Evolutionary conservation across 1,140 invertebrate genomes (phyloP).

Genomic region (Trichoplusia ni): DNA sequence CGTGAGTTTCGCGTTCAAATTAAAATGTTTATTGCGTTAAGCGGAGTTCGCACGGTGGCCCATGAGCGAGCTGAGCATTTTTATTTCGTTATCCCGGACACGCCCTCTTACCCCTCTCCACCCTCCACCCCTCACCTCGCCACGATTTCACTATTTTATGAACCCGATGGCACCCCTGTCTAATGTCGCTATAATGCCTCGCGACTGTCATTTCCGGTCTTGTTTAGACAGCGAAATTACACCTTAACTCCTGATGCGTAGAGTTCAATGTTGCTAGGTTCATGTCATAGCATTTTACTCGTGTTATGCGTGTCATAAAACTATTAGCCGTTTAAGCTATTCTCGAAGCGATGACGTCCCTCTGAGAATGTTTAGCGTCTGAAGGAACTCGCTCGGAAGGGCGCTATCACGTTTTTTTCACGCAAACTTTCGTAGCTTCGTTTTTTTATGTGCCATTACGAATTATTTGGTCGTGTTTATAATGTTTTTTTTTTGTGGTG

Average conservation of each 20-base stretch:
- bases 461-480: constrained; percentile 69
- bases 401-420: constrained; percentile 65
- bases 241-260: constrained; percentile 45
- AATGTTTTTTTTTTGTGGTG: constrained; percentile 60
- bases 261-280: constrained; percentile 42
- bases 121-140: constrained; percentile 41
- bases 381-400: constrained; percentile 56
- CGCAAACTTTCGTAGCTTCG: constrained; percentile 52
- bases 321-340: constrained; percentile 80
- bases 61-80: constrained; percentile 62
- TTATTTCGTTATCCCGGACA: constrained; percentile 75
- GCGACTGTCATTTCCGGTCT: constrained; percentile 70
- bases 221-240: constrained; percentile 32
- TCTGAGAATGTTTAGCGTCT: constrained; percentile 62
- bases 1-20: constrained; percentile 79
- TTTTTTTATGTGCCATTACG: constrained; percentile 72
- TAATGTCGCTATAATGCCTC: constrained; percentile 66
- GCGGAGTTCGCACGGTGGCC: constrained; percentile 73
- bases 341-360: constrained; percentile 70
- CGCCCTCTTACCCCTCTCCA: constrained; percentile 57
- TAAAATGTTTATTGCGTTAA: constrained; percentile 81
- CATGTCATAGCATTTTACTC: constrained; percentile 41
- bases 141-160: constrained; percentile 60
- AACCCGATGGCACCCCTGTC: constrained; percentile 61
- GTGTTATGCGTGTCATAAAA: constrained; percentile 79